These are phyloP conservation scores for Helarctos malayanus DNA, from an alignment of 2,797 vertebrate genomes.

Conservation along the genomic window DNA sequence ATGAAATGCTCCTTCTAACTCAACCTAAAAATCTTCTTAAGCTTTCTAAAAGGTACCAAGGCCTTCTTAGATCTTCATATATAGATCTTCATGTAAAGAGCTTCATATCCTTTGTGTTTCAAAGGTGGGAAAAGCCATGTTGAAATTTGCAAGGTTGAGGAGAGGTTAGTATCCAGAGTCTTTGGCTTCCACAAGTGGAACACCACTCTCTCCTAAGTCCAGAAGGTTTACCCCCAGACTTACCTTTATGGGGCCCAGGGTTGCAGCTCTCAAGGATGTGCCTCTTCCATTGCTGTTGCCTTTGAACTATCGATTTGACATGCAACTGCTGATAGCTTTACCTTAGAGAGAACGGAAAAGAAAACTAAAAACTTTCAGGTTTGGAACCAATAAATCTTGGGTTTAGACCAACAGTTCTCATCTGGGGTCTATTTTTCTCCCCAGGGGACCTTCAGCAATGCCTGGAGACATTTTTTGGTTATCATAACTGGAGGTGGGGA, in stretches of 20 bases:
- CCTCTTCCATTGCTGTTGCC: not conserved
- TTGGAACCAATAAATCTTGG: not conserved
- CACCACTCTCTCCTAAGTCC: not conserved
- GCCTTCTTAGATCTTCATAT: not conserved
- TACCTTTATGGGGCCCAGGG: too few relatives aligned
- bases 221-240: not conserved
- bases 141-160: not conserved
- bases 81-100: not conserved
- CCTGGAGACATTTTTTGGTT: not conserved
- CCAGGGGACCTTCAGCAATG: not conserved
- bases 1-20: not conserved
- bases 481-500: not conserved
- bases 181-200: not conserved
- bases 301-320: not conserved
- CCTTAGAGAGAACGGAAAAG: not conserved
- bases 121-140: not conserved
- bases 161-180: not conserved
- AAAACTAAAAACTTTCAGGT: not conserved
- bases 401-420: not conserved
- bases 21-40: not conserved
- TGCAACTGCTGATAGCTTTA: not conserved
- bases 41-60: not conserved
- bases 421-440: not conserved
- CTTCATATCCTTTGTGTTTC: not conserved
- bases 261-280: not conserved